Percentiles rank a stretch among this genome's conserved stretches.
These are phyloP conservation scores for Saccostrea echinata DNA, from an alignment of 1,140 invertebrate genomes.

Conservation along the genomic window DNA sequence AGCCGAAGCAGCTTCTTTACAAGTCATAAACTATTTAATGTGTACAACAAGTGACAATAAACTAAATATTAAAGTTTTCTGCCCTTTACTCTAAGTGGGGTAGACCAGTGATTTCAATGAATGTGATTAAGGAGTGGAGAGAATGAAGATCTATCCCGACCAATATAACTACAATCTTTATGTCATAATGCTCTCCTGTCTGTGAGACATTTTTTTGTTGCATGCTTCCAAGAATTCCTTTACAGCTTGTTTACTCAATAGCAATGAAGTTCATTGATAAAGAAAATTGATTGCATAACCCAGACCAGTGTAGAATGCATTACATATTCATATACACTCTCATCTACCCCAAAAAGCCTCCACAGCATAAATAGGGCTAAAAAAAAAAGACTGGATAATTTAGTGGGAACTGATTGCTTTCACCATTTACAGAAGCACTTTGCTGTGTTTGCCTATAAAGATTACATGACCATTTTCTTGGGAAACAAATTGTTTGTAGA, in stretches of 20 bases:
- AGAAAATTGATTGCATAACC: constrained; percentile 33
- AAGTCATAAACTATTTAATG: background rate
- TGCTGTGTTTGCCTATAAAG: background rate
- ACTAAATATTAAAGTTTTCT: background rate
- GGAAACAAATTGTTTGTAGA: constrained; percentile 25
- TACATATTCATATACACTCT: background rate
- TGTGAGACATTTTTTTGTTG: background rate
- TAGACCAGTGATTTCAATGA: background rate
- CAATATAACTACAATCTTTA: background rate
- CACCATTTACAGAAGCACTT: constrained; percentile 5
- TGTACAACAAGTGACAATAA: background rate
- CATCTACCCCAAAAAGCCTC: background rate
- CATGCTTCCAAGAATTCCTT: background rate
- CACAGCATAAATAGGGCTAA: background rate
- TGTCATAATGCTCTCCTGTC: background rate
- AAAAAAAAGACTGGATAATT: background rate
- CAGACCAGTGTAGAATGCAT: background rate
- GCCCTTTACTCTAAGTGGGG: constrained; percentile 8
- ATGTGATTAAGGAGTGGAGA: constrained; percentile 13
- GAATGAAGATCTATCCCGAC: background rate
- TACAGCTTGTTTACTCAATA: background rate
- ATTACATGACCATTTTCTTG: constrained; percentile 15
- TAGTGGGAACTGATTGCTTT: constrained; percentile 18
- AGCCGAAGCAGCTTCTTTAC: background rate
- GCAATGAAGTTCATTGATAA: constrained; percentile 17